A percentile compares a stretch with the other conserved stretches of the same genome.
These are phyloP conservation scores for Fragum whitleyi DNA, from an alignment of 2,888 invertebrate species.

Conservation along the genomic window DNA sequence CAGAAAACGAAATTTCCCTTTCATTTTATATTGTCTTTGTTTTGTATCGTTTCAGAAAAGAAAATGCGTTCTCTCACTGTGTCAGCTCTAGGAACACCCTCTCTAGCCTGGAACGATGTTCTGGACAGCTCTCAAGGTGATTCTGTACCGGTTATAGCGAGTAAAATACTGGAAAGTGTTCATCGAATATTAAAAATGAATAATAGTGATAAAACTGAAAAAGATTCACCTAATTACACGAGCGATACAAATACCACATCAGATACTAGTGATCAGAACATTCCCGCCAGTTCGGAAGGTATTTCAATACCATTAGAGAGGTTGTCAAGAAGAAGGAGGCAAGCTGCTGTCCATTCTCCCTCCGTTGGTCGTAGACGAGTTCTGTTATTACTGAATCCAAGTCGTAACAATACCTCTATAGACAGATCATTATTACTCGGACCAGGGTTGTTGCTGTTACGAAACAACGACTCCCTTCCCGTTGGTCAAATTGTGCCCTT, in stretches of 20 bases:
- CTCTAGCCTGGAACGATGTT: neutral
- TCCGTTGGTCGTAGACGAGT: constrained; percentile 9
- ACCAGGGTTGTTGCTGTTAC: constrained; percentile 1
- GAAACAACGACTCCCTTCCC: neutral
- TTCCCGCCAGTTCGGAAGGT: neutral
- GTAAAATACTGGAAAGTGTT: neutral
- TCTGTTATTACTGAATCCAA: constrained; percentile 8
- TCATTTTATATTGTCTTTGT: no score
- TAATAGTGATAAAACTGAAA: neutral
- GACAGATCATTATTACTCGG: neutral
- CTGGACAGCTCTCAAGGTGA: neutral
- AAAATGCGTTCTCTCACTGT: neutral
- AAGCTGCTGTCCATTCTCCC: neutral
- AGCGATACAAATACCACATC: neutral
- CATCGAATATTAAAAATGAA: neutral
- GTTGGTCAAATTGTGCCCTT: neutral
- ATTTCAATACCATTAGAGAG: constrained; percentile 17
- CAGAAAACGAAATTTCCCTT: no score
- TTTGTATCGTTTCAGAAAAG: neutral
- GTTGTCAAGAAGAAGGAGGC: constrained; percentile 2
- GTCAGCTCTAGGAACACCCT: constrained; percentile 1
- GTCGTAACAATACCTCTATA: neutral
- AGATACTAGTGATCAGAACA: neutral
- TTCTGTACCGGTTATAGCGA: constrained; percentile 11
- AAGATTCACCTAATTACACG: neutral